Evolutionary conservation across 2,797 vertebrate genomes (phyloP).

Genomic region (Microtus californicus): DNA sequence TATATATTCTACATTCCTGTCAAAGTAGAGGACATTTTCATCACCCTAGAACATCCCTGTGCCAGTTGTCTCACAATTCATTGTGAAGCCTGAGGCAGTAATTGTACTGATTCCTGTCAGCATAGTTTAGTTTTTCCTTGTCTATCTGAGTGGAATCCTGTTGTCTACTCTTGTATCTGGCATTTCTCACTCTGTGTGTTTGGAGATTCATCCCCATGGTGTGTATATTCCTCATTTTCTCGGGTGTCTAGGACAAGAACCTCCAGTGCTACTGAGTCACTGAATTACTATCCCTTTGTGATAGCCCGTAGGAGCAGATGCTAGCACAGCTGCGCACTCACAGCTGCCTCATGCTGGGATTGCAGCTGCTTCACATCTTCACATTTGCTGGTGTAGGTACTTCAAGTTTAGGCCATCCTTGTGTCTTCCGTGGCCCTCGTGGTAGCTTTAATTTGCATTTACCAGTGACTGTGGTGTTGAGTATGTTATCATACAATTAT

Average conservation of each 20-base stretch:
- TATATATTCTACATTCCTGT: background rate
- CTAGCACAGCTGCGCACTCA: background rate
- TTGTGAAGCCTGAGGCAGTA: background rate
- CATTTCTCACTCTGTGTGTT: background rate
- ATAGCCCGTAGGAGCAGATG: background rate
- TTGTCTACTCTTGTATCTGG: background rate
- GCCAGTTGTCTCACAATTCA: too few relatives aligned
- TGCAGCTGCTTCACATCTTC: background rate
- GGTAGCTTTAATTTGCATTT: constrained; percentile 38
- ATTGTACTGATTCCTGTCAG: background rate
- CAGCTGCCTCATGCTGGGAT: background rate
- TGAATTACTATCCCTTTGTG: background rate
- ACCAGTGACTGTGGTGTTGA: background rate
- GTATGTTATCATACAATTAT: background rate
- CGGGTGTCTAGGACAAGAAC: background rate
- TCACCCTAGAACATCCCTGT: background rate
- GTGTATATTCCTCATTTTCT: background rate
- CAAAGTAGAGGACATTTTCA: constrained; percentile 31
- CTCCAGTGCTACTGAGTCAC: background rate
- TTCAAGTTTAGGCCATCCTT: background rate
- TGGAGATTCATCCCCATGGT: background rate
- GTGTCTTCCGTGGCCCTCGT: background rate
- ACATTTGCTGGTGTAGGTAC: background rate
- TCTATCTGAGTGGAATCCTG: background rate
- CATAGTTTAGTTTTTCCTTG: constrained; percentile 30